Evolutionary conservation across 1,140 invertebrate genomes (phyloP), one percentile per base, ranked within the genome.

Genomic region (Eciton burchellii): DNA sequence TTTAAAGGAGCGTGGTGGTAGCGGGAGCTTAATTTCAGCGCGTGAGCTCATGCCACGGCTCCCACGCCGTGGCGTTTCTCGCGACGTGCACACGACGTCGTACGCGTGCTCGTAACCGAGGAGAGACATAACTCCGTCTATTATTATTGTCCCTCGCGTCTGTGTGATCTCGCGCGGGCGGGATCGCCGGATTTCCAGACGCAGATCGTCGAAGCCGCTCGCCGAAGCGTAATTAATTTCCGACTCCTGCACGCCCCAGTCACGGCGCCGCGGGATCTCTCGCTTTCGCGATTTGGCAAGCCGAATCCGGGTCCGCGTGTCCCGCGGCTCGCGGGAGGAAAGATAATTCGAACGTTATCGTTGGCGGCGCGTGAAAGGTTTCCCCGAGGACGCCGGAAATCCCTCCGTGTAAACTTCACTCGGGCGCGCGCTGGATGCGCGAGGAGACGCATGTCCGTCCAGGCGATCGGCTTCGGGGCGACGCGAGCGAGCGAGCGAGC

Each of bases 11-110:
- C 35, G n/a, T 77, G 59, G 57, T 56, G 81, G 72, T 60, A 70
- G 66, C 66, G 43, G 66, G 82, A 89, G n/a, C n/a, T 90, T 91
- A 89, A 89, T 89, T 90, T 88, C 83, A 82, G 89, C 83, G 65
- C 59, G 77, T 88, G 89, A 91, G 89, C 84, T 91, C 89, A 88
- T 63, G 76, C 73, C n/a, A n/a, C n/a, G n/a, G 82, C 85, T 71
- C 83, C 72, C 60, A 82, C 74, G 74, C 73, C 47, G 72, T n/a
- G n/a, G n/a, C n/a, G 45, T 26, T 19, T 76, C 63, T 73, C 62
- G 49, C n/a, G 11, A 24, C 56, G 57, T 81, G 71, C 63, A 84
- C 74, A 88, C n/a, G n/a, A 87, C 84, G 66, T 57, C 60, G 54
- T 70, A 59, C 35, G 66, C 62, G 52, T 3, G 43, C 26, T 43